Evolutionary conservation across 2,888 invertebrate species (phyloP).

Genomic region (Sinohyriopsis cumingii): DNA sequence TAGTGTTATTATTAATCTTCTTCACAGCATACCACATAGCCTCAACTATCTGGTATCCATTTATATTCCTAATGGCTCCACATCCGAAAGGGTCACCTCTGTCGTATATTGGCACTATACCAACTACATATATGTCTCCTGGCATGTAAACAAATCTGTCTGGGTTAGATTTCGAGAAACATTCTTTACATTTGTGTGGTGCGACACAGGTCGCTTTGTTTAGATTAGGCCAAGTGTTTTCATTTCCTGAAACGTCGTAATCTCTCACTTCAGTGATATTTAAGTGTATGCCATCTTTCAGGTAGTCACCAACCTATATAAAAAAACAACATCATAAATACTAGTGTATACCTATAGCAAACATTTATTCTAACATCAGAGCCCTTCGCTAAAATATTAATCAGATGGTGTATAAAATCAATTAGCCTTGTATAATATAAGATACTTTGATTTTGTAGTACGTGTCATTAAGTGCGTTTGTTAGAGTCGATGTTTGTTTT

Average conservation of each 20-base stretch:
- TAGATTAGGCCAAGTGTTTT: conserved; percentile 16
- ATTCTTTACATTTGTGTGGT: conserved; percentile 21
- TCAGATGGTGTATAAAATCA: neutral
- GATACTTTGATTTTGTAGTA: too few species aligned
- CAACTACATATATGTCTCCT: conserved; percentile 38
- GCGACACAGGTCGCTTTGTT: conserved; percentile 18
- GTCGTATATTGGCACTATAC: conserved; percentile 32
- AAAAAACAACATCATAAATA: too few species aligned
- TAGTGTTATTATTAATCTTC: conserved; percentile 11
- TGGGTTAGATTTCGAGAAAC: conserved; percentile 11
- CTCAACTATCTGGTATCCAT: conserved; percentile 27
- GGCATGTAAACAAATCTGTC: conserved; percentile 13
- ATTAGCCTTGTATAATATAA: too few species aligned
- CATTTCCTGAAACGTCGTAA: conserved; percentile 9
- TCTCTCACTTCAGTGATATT: conserved; percentile 13
- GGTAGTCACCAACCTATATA: conserved; percentile 26
- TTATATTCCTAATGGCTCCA: conserved; percentile 15
- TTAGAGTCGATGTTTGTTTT: too few species aligned
- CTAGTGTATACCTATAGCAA: too few species aligned
- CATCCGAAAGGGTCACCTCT: conserved; percentile 14
- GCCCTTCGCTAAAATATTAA: neutral
- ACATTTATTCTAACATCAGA: neutral
- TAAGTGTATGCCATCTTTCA: conserved; percentile 7
- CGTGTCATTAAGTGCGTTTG: too few species aligned
- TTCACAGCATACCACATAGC: conserved; percentile 31